phyloP scores from a whole-genome alignment of 1,140 invertebrate species.

The Trypoxylus dichotomus region DNA sequence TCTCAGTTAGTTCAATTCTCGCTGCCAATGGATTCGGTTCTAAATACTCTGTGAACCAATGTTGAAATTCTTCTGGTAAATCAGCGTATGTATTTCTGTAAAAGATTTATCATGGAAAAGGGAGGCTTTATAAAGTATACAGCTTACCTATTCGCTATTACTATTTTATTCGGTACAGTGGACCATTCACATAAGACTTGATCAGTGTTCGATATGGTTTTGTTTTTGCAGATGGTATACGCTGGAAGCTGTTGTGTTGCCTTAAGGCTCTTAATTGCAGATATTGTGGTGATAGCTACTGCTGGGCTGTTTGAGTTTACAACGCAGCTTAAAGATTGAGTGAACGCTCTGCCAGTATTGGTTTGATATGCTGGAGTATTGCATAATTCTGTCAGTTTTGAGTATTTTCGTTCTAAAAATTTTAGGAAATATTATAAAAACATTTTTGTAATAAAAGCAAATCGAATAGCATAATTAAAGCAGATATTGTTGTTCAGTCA shows the following conservation, averaged over 20 bases:
- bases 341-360: slow-evolving; percentile 35
- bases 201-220: background rate
- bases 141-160: background rate
- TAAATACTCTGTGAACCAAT: background rate
- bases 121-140: background rate
- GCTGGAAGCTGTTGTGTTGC: background rate
- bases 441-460: too few relatives aligned
- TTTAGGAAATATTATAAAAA: background rate
- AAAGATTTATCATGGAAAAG: background rate
- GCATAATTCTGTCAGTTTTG: slow-evolving; percentile 57
- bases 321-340: slow-evolving; percentile 58
- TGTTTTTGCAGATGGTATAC: background rate
- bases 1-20: background rate
- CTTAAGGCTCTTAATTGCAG: background rate
- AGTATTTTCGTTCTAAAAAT: slow-evolving; percentile 56
- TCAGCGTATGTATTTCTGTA: background rate
- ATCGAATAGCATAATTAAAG: too few relatives aligned
- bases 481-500: too few relatives aligned
- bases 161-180: background rate
- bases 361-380: background rate
- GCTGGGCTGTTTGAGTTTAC: slow-evolving; percentile 49
- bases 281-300: slow-evolving; percentile 58
- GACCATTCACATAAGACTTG: background rate
- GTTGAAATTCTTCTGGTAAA: background rate
- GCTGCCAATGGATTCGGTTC: background rate